phyloP scores from a whole-genome alignment of 2,113 vertebrate genomes.

The Dromaius novaehollandiae region DNA sequence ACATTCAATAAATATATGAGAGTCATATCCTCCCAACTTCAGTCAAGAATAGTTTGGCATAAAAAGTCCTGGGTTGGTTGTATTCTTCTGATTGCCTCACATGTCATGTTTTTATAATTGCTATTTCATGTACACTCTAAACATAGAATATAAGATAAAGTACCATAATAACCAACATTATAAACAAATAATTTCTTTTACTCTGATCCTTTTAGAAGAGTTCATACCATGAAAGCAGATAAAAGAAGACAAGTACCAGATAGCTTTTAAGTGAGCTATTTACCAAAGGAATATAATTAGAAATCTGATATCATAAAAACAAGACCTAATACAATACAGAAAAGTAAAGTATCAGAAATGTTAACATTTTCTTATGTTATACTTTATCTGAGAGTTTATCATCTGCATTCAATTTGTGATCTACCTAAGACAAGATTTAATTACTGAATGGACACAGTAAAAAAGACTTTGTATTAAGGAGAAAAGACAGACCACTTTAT shows the following conservation, averaged over 20 bases:
- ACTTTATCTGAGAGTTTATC: neutral
- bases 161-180: neutral
- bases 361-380: neutral
- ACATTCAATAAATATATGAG: neutral
- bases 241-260: neutral
- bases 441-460: neutral
- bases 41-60: neutral
- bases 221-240: neutral
- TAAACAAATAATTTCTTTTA: neutral
- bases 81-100: neutral
- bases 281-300: neutral
- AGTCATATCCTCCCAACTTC: neutral
- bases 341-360: neutral
- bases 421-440: neutral
- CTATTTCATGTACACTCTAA: neutral
- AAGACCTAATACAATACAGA: neutral
- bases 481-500: neutral
- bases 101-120: neutral
- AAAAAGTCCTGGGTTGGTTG: neutral
- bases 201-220: neutral
- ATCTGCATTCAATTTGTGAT: neutral
- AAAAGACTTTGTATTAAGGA: neutral
- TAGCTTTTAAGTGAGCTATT: neutral
- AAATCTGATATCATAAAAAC: neutral
- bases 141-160: neutral